Base-by-base conservation (phyloP, 2,113 vertebrate genomes). In the Excalfactoria chinensis region DNA sequence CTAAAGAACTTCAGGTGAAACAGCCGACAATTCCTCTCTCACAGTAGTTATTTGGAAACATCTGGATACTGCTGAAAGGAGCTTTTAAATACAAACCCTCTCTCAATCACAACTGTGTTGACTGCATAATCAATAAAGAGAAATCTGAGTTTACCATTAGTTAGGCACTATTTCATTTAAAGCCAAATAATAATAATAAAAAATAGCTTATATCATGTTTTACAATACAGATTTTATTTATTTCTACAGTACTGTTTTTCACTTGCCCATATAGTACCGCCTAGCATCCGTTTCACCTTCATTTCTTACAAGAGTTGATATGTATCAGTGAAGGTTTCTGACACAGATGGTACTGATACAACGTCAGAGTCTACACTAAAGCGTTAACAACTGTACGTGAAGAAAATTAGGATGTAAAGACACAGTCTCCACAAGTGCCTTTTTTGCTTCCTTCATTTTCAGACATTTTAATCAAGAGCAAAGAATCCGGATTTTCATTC, bases 1-100 rank as follows among this genome's bases (percentile, higher is more conserved):
- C 88, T 41, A 97, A 93, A 96, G 96, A 97, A 88, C 96, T 96
- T 34, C 84, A 93, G 8, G 94, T 66, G 93, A 82, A 49, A 95
- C 97, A 94, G 87, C 90, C 41, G 67, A 89, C 86, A 95, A 55
- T 94, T 40, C 11, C 28, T 71, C 86, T 35, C 58, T 41, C 51
- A 6, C 1, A 3, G 18, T 9, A 28, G 28, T n/a, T 40, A 46
- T 21, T 28, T 15, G n/a, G 55, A 44, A 58, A 10, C 49, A 70
- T 28, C 49, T 14, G 25, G 32, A 69, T 9, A 22, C 37, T 40
- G 35, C 34, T 16, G 60, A 59, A 73, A 74, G 25, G 34, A 44
- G 48, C 51, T 51, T 32, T 32, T 8, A 66, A 78, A 60, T 19
- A 59, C 35, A 79, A 84, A 66, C 28, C 25, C 25, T 59, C 7